Conservation (phyloP, 2,113 vertebrate genomes). For the Australoheros scitulus region DNA sequence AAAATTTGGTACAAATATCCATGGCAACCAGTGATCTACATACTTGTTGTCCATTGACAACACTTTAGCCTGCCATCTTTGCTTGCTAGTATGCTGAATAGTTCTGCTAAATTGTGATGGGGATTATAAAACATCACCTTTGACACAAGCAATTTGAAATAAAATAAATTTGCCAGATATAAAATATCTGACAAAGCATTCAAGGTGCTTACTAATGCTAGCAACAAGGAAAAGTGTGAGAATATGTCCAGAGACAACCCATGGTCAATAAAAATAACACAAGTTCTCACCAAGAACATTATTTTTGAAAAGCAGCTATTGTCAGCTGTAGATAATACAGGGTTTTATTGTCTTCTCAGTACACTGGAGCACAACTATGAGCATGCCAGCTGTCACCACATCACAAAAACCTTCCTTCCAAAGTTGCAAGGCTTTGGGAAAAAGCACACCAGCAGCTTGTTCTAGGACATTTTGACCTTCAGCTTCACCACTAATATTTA, state of each 20-base stretch:
- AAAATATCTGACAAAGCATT: not conserved
- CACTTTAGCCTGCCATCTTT: not conserved
- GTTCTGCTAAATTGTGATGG: not conserved
- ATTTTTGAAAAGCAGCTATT: constrained; percentile 4
- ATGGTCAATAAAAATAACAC: not conserved
- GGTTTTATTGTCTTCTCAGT: constrained; percentile 9
- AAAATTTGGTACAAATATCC: not conserved
- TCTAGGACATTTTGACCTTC: not conserved
- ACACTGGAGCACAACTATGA: constrained; percentile 4
- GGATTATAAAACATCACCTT: not conserved
- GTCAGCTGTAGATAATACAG: constrained; percentile 9
- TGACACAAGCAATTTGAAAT: not conserved
- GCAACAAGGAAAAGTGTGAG: not conserved
- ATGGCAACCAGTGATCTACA: not conserved
- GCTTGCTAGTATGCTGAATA: not conserved
- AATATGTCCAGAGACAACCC: not conserved
- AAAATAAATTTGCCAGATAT: not conserved
- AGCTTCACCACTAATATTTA: not conserved
- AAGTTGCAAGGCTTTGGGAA: not conserved
- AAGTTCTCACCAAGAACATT: constrained; percentile 1
- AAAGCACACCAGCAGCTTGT: not conserved
- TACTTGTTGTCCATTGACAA: not conserved
- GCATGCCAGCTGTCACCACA: constrained; percentile 2
- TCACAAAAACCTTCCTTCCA: constrained; percentile 7
- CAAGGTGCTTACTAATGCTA: not conserved